phyloP scores from a whole-genome alignment of 1,140 invertebrate species.

The Drosophila carrolli region DNA sequence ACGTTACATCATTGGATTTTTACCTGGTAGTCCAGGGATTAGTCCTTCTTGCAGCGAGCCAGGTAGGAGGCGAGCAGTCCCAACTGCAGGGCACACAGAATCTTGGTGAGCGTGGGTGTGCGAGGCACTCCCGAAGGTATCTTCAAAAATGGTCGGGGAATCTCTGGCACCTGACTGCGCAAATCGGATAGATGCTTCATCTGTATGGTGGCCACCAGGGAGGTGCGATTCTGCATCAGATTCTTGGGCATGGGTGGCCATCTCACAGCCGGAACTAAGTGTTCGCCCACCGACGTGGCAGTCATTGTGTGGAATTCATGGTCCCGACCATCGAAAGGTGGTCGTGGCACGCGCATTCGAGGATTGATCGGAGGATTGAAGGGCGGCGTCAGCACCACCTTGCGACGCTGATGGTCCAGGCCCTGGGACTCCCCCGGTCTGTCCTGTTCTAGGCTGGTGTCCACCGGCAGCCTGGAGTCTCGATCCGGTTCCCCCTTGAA shows the following conservation, averaged over 20 bases:
- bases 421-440: not conserved
- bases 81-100: slow-evolving; percentile 52
- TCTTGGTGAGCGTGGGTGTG: slow-evolving; percentile 19
- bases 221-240: not conserved
- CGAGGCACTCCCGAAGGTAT: slow-evolving; percentile 33
- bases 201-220: slow-evolving; percentile 1
- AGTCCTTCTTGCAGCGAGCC: slow-evolving; percentile 23
- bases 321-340: slow-evolving; percentile 68
- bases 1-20: not conserved
- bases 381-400: slow-evolving; percentile 14
- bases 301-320: slow-evolving; percentile 60
- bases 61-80: slow-evolving; percentile 50
- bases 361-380: slow-evolving; percentile 65
- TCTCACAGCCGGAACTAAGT: not conserved
- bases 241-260: not conserved
- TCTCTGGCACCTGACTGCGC: not conserved
- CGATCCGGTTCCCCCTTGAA: not conserved
- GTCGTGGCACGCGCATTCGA: slow-evolving; percentile 52
- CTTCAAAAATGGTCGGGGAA: slow-evolving; percentile 7
- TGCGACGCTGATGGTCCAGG: slow-evolving; percentile 16
- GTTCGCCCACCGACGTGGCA: slow-evolving; percentile 3
- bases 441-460: not conserved
- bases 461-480: slow-evolving; percentile 3
- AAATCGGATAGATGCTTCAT: slow-evolving; percentile 2
- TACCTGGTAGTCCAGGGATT: not conserved